Base-by-base conservation (phyloP, 92 coral and sea anemone species). In the Pocillopora grandis region DNA sequence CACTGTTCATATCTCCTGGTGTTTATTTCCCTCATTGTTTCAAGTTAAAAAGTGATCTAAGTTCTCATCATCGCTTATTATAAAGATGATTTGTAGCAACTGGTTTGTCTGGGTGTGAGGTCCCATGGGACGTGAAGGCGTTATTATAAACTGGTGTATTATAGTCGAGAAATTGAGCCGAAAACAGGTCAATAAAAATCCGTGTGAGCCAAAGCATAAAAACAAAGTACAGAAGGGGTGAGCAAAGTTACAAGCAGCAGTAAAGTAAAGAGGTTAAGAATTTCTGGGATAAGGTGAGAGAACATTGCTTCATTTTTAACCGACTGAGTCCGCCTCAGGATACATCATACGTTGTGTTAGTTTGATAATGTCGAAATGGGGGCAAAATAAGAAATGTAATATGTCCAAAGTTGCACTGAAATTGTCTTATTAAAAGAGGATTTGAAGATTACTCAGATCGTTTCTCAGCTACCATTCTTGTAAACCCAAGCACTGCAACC, bases 71-170 rank as follows among this genome's bases (percentile, higher is more conserved):
- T 33, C 27, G 15, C 66, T 81, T 65, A 58, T 71, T 59, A 70
- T 59, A 58, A 79, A 65, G 11, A 58, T 36, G 31, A 56, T 57
- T 33, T 73, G 86, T 75, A 17, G 4, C 52, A 42, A 42, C 8
- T 83, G 84, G 79, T 84, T 76, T 52, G 87, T 76, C 87, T 87
- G 83, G 90, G 90, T 76, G 88, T 76, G 90, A 75, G 33, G 33
- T 74, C 90, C 90, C 82, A 12, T n/a, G 88, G 90, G 80, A 83
- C 20, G 58, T 21, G 58, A 74, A 81, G 84, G 85, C 77, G 77
- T 70, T 68, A 60, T n/a, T 70, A 42, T 37, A 12, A 81, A 58
- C 68, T n/a, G 59, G n/a, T 57, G 33, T 20, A 27, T 64, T 6
- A 64, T 80, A 49, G 66, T 13, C 65, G 48, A 63, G 23, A 69